Percentiles rank a stretch among this genome's conserved stretches.
Evolutionary conservation across 2,888 invertebrate genomes (phyloP).

Genomic region (Melinaea marsaeus): DNA sequence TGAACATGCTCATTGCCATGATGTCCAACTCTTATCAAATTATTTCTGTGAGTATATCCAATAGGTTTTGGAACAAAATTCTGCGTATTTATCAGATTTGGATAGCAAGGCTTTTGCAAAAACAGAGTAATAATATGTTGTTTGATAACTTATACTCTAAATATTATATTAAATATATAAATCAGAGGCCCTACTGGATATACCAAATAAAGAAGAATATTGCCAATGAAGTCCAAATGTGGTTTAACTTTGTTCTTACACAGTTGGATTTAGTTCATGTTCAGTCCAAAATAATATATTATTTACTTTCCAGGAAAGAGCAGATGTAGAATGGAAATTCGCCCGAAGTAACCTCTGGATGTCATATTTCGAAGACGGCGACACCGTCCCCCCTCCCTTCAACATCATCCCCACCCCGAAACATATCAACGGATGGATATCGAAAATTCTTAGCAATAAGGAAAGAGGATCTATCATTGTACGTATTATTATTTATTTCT

Average conservation of each 20-base stretch:
- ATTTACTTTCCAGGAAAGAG: conserved; percentile 83
- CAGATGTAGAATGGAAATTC: conserved; percentile 98
- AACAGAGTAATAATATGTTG: no score
- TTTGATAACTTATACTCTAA: no score
- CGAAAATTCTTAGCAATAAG: conserved; percentile 45
- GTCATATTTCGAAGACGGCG: conserved; percentile 96
- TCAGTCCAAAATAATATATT: conserved; percentile 1
- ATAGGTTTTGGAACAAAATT: not conserved
- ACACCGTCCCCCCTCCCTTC: conserved; percentile 95
- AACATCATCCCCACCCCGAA: conserved; percentile 95
- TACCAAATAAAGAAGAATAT: no score
- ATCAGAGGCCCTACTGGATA: no score
- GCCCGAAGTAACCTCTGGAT: conserved; percentile 97
- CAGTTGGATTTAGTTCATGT: not conserved
- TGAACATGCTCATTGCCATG: conserved; percentile 99
- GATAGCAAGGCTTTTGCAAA: no score
- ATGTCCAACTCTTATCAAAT: conserved; percentile 99
- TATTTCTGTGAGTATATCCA: conserved; percentile 86
- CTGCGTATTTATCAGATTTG: no score
- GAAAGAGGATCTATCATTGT: conserved; percentile 69
- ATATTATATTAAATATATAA: no score
- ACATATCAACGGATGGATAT: conserved; percentile 73
- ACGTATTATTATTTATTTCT: conserved; percentile 31
- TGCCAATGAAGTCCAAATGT: no score
- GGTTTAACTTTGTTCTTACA: not conserved